Evolutionary conservation across 2,797 vertebrate species (phyloP).

Genomic region (Apodemus agrarius): DNA sequence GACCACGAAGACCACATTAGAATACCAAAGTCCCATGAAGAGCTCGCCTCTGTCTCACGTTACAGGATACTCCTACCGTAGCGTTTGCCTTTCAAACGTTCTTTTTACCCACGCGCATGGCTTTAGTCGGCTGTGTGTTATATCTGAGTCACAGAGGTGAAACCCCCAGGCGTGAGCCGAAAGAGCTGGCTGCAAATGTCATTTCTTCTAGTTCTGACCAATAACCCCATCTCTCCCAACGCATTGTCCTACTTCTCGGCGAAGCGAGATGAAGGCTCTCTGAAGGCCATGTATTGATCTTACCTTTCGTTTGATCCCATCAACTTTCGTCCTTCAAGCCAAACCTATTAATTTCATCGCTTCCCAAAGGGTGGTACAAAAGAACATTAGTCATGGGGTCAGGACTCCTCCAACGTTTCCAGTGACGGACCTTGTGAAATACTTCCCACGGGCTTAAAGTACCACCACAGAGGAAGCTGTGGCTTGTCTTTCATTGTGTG

Average conservation of each 20-base stretch:
- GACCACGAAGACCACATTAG: background rate
- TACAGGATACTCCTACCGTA: background rate
- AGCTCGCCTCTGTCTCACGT: background rate
- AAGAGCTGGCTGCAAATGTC: background rate
- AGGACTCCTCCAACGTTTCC: background rate
- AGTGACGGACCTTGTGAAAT: background rate
- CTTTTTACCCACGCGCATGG: background rate
- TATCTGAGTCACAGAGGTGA: background rate
- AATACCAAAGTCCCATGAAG: background rate
- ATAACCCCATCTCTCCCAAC: background rate
- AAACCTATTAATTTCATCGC: slow-evolving; percentile 9
- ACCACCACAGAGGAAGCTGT: too few species aligned
- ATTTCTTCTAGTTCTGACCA: too few species aligned
- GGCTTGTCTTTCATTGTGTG: background rate
- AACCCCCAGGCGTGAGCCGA: background rate
- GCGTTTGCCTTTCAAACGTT: background rate
- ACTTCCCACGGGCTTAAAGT: too few species aligned
- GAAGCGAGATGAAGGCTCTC: background rate
- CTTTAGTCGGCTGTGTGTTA: background rate
- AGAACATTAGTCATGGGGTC: background rate
- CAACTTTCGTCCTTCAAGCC: background rate
- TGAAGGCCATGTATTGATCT: background rate
- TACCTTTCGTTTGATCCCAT: background rate
- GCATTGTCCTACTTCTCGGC: background rate
- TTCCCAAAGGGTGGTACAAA: background rate